Percentiles rank a stretch among this genome's conserved stretches.
Evolutionary conservation across 2,113 vertebrate genomes (phyloP).

Genomic region (Limnothrissa miodon): DNA sequence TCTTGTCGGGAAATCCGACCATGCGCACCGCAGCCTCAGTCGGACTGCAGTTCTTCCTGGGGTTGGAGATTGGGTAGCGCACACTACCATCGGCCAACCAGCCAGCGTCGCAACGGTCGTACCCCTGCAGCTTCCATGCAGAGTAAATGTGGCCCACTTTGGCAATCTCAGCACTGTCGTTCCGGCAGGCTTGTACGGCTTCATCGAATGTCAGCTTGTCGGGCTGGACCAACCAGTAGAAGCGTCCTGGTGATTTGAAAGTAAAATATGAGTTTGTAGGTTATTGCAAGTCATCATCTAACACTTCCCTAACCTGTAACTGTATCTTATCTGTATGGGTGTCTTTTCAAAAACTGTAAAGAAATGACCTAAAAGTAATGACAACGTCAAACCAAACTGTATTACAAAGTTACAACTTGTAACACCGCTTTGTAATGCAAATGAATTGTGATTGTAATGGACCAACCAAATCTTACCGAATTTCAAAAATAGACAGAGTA

Average conservation of each 20-base stretch:
- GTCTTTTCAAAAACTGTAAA: too few species aligned
- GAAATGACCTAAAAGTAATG: too few species aligned
- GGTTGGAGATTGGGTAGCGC: slow-evolving; percentile 91
- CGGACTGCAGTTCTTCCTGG: slow-evolving; percentile 93
- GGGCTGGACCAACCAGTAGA: slow-evolving; percentile 90
- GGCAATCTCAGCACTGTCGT: slow-evolving; percentile 83
- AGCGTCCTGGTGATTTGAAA: slow-evolving; percentile 68
- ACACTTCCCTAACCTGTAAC: too few species aligned
- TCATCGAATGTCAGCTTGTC: slow-evolving; percentile 83
- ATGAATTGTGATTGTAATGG: too few species aligned
- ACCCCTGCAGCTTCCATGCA: slow-evolving; percentile 90
- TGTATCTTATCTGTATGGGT: too few species aligned
- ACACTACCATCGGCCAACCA: slow-evolving; percentile 95
- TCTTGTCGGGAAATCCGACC: slow-evolving; percentile 88
- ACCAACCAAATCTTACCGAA: too few species aligned
- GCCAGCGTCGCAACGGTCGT: slow-evolving; percentile 91
- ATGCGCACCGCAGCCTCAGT: slow-evolving; percentile 87
- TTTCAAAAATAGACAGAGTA: too few species aligned
- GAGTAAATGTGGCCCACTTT: slow-evolving; percentile 92
- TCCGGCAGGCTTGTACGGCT: slow-evolving; percentile 82
- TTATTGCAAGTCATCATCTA: too few species aligned
- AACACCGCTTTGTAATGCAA: too few species aligned
- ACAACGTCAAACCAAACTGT: too few species aligned
- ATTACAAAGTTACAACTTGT: too few species aligned
- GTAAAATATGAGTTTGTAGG: neutral